Conservation (phyloP, 2,888 invertebrate species). For the Salticus scenicus region DNA sequence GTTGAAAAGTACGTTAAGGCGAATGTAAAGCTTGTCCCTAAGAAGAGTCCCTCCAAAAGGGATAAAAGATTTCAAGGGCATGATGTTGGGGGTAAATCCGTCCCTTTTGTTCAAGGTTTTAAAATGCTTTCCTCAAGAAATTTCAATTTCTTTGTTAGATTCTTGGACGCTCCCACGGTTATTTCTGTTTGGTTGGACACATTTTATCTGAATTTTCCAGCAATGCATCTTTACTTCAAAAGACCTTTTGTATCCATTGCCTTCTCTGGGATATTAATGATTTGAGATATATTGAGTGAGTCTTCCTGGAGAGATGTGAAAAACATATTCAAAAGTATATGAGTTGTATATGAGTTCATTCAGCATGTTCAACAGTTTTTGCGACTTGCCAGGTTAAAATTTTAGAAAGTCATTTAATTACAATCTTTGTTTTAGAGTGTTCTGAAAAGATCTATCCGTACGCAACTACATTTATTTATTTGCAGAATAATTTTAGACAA, state of each 20-base stretch:
- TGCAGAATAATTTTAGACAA: too few species aligned
- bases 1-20: conserved; percentile 21
- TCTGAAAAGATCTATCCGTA: too few species aligned
- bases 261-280: neutral
- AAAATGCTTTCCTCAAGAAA: conserved; percentile 19
- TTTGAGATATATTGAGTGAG: neutral
- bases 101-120: conserved; percentile 27
- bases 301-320: neutral
- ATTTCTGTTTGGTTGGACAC: conserved; percentile 13
- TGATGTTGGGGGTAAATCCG: neutral
- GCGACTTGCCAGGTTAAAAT: too few species aligned
- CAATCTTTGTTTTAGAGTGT: too few species aligned
- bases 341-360: too few species aligned
- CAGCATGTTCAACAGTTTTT: too few species aligned
- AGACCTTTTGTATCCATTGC: neutral
- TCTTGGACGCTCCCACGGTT: conserved; percentile 50
- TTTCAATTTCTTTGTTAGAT: conserved; percentile 27
- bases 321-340: too few species aligned
- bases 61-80: conserved; percentile 53
- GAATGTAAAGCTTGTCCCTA: conserved; percentile 28
- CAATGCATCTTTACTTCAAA: neutral
- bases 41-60: conserved; percentile 8
- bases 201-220: neutral
- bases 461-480: too few species aligned
- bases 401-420: too few species aligned